phyloP scores from a whole-genome alignment of 2,888 invertebrate genomes.

The Monoplex corrugatus region DNA sequence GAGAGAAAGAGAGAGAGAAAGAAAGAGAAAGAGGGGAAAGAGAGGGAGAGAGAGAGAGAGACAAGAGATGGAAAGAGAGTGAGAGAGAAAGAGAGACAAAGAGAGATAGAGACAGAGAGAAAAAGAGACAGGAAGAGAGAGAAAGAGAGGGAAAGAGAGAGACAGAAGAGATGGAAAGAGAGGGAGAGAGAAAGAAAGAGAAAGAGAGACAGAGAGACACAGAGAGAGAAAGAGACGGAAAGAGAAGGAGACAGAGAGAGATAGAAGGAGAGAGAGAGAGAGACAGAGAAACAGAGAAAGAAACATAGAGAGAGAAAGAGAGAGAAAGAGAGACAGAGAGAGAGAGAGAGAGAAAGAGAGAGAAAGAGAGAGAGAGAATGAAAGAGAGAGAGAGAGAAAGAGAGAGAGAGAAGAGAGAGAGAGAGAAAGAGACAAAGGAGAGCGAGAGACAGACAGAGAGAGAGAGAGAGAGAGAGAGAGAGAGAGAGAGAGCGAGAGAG shows the following conservation, averaged over 20 bases:
- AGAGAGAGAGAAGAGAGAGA: background rate
- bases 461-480: background rate
- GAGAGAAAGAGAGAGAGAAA: background rate
- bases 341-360: background rate
- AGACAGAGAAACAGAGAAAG: background rate
- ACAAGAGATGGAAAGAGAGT: background rate
- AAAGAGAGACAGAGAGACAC: background rate
- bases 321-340: background rate
- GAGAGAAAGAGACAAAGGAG: no score
- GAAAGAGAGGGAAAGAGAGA: background rate
- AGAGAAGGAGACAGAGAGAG: background rate
- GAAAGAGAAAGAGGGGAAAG: background rate
- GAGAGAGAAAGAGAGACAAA: background rate
- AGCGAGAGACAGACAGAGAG: background rate
- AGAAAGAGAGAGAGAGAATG: background rate
- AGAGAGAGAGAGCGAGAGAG: background rate
- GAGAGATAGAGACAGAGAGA: no score
- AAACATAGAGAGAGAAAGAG: background rate
- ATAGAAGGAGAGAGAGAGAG: background rate
- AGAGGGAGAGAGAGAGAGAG: no score
- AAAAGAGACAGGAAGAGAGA: background rate
- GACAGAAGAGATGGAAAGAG: no score
- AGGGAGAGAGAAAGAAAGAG: background rate
- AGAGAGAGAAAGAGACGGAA: no score
- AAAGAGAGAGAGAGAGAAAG: no score